phyloP scores from a whole-genome alignment of 2,113 vertebrate species.

The Mionectes macconnelli region DNA sequence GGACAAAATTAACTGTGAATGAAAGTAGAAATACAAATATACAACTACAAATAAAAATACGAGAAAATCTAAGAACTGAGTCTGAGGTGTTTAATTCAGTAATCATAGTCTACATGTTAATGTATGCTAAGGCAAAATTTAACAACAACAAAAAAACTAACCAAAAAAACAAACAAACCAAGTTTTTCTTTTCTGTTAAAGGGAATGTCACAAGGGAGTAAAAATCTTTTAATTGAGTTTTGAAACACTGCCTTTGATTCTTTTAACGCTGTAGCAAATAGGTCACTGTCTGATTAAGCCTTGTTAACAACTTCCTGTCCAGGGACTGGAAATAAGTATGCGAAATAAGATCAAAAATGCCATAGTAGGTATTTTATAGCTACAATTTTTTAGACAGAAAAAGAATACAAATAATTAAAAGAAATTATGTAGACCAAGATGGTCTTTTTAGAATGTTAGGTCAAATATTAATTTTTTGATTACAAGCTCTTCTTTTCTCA shows the following conservation, averaged over 20 bases:
- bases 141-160: neutral
- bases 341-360: neutral
- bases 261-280: neutral
- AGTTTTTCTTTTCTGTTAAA: neutral
- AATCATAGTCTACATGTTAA: neutral
- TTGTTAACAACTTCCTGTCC: neutral
- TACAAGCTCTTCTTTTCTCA: neutral
- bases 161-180: neutral
- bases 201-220: neutral
- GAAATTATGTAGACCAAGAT: neutral
- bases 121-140: neutral
- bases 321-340: neutral
- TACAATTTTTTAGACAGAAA: neutral
- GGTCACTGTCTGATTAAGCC: neutral
- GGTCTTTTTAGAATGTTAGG: neutral
- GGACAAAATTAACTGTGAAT: neutral
- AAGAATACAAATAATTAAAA: neutral
- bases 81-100: neutral
- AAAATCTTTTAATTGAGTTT: conserved; percentile 31
- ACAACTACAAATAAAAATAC: neutral
- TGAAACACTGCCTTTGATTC: conserved; percentile 7
- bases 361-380: neutral
- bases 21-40: neutral
- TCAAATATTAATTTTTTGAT: neutral
- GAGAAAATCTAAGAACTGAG: neutral